Evolutionary conservation across 2,113 vertebrate species (phyloP), one percentile per base, ranked within the genome.

Genomic region (Nibea albiflora): DNA sequence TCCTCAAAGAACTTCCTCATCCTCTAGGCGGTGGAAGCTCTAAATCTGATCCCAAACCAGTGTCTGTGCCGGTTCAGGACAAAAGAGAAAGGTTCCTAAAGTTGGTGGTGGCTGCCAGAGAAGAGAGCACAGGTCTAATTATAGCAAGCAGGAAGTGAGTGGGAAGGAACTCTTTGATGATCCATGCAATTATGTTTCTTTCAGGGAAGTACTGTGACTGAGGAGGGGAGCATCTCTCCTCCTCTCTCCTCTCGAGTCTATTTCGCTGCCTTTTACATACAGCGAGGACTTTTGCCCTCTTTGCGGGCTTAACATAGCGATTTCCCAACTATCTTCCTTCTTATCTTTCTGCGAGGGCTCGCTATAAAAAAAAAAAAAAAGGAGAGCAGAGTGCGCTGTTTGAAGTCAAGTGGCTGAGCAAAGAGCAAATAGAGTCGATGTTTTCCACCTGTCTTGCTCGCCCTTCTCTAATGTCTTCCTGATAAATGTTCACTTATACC

Each of bases 71-170:
- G 8, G 39, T 80, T 84, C 57, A 54, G 85, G 63, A 86, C 83
- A 81, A 46, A 2, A 46, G 35, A 80, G 19, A 79, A 72, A 57
- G 60, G 71, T 69, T 91, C 61, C 85, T 65, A 80, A 79, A 87
- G 74, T 78, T 57, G 35, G 64, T 60, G 77, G 75, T 75, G 84
- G 73, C 69, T 80, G 76, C 74, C 68, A 89, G 76, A 80, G 47
- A 39, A 39, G 35, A 70, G 76, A 85, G 73, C 76, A n/a, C 47
- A 42, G 44, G 72, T 84, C 86, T 94, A 94, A 91, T 89, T 90
- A 91, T 94, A 93, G 89, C 76, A 66, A 70, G 74, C 89, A 91
- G 91, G 86, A 94, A 92, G 88, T 78, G 73, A 88, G 75, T 77
- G 78, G 87, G 82, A 77, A 89, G 66, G 73, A 87, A 82, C 42